These are phyloP conservation scores for Stenichneumon culpator DNA, from an alignment of 2,888 invertebrate species.

Conservation along the genomic window DNA sequence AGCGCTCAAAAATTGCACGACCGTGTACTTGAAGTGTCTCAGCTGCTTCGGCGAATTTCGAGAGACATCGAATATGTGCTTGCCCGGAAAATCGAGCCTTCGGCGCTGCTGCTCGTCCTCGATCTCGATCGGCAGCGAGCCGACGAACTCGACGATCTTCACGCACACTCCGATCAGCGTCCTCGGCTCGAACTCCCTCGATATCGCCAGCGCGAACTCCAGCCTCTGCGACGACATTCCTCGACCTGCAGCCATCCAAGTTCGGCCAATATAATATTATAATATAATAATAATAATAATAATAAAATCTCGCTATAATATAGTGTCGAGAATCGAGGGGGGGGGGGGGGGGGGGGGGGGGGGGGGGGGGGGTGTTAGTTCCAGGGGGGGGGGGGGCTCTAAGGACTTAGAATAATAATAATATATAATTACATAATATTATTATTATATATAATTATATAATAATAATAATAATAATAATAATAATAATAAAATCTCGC, in stretches of 20 bases:
- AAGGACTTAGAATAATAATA: too few relatives aligned
- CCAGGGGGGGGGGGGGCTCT: too few relatives aligned
- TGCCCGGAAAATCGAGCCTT: constrained; percentile 72
- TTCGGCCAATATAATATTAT: too few relatives aligned
- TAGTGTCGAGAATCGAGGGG: too few relatives aligned
- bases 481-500: too few relatives aligned
- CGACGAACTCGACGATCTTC: constrained; percentile 89
- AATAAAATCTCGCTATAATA: too few relatives aligned
- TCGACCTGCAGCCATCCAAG: constrained; percentile 63
- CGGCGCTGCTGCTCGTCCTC: constrained; percentile 84
- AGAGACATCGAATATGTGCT: constrained; percentile 88
- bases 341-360: too few relatives aligned
- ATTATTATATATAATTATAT: too few relatives aligned
- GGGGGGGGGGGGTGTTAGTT: too few relatives aligned
- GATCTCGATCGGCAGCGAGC: constrained; percentile 89
- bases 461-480: too few relatives aligned
- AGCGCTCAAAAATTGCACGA: constrained; percentile 90
- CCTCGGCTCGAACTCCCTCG: constrained; percentile 89
- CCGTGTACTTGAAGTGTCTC: constrained; percentile 93
- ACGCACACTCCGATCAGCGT: constrained; percentile 89
- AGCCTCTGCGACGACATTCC: constrained; percentile 81
- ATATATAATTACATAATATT: too few relatives aligned
- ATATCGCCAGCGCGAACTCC: constrained; percentile 89
- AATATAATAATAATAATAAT: too few relatives aligned
- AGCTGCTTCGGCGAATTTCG: constrained; percentile 91